These are phyloP conservation scores for Stigmatopora argus DNA, from an alignment of 2,113 vertebrate genomes.

Conservation along the genomic window DNA sequence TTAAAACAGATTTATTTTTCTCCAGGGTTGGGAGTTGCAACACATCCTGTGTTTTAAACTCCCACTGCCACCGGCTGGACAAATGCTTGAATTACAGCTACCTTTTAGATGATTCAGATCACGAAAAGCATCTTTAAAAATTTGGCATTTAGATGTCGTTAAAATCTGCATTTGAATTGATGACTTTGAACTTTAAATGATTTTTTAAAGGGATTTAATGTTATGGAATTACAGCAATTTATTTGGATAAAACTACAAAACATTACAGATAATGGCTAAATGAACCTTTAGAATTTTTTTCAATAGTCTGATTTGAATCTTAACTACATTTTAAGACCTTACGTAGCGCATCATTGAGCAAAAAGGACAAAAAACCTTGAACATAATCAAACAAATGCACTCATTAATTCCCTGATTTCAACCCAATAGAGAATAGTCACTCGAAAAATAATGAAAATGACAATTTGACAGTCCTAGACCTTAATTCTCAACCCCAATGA, in stretches of 20 bases:
- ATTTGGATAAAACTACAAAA: too few relatives aligned
- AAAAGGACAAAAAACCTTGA: not conserved
- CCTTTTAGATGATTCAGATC: not conserved
- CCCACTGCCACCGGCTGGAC: slow-evolving; percentile 42
- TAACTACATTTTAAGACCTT: too few relatives aligned
- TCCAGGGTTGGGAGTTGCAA: not conserved
- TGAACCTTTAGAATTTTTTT: too few relatives aligned
- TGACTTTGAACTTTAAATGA: not conserved
- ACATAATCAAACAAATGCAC: not conserved
- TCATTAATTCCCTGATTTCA: not conserved
- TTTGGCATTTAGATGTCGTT: not conserved
- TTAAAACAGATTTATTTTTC: not conserved
- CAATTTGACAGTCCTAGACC: too few relatives aligned
- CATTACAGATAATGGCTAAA: too few relatives aligned
- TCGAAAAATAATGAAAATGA: too few relatives aligned
- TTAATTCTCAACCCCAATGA: too few relatives aligned
- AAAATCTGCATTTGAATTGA: not conserved
- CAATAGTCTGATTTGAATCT: too few relatives aligned
- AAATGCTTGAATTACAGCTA: slow-evolving; percentile 27
- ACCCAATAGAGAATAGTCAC: not conserved
- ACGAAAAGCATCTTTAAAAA: not conserved
- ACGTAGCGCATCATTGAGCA: not conserved
- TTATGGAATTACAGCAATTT: not conserved
- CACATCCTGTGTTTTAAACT: slow-evolving; percentile 5
- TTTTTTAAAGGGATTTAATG: not conserved